Conservation (phyloP, 2,888 invertebrate species). For the Eupithecia insigniata region DNA sequence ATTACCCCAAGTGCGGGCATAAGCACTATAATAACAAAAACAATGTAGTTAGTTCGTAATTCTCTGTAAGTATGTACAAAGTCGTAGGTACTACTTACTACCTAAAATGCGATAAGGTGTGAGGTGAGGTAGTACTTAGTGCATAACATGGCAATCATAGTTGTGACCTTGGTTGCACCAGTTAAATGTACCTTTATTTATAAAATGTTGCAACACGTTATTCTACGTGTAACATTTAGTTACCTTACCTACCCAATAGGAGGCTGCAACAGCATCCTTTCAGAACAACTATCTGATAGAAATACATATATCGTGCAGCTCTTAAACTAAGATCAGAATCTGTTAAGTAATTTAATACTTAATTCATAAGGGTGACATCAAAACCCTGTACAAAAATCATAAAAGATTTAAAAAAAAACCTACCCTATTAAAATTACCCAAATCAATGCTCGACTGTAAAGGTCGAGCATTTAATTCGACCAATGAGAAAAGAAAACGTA, state of each 20-base stretch:
- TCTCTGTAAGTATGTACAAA: background rate
- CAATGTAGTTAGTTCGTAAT: background rate
- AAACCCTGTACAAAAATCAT: no score
- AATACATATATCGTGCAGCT: no score
- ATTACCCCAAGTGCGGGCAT: no score
- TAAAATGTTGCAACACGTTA: background rate
- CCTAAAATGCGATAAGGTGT: slow-evolving; percentile 1
- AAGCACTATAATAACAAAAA: no score
- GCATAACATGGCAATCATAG: background rate
- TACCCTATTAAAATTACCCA: no score
- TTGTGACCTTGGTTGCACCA: slow-evolving; percentile 5
- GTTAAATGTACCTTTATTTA: background rate
- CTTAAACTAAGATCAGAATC: no score
- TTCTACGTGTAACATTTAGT: background rate
- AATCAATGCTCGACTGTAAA: no score
- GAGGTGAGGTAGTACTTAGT: background rate
- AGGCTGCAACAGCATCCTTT: no score
- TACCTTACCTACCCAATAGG: background rate
- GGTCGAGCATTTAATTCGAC: background rate
- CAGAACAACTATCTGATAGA: no score
- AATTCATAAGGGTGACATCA: no score
- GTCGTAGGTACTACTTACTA: background rate
- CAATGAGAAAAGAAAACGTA: background rate
- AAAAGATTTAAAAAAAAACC: no score
- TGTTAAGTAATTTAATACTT: no score